A percentile compares a stretch with the other conserved stretches of the same genome.
These are phyloP conservation scores for Amblyopsis rosae DNA, from an alignment of 2,113 vertebrate species.

Conservation along the genomic window DNA sequence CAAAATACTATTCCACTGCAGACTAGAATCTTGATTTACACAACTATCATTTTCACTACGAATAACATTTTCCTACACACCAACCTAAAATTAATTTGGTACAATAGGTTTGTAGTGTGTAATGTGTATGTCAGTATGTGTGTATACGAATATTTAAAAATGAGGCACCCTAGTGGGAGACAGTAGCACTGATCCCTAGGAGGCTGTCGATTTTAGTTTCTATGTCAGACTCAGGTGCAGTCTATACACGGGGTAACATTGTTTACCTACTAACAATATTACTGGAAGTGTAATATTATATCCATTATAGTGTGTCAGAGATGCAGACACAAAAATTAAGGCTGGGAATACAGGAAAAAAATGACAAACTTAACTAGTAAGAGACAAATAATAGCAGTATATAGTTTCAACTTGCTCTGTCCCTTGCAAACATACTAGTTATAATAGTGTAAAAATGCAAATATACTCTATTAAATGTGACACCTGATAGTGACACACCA, in stretches of 20 bases:
- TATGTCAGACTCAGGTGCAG: too few relatives aligned
- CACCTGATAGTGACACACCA: slow-evolving; percentile 34
- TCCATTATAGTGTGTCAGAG: slow-evolving; percentile 43
- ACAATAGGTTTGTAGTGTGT: too few relatives aligned
- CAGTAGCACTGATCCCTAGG: neutral
- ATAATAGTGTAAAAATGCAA: slow-evolving; percentile 13
- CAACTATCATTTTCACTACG: slow-evolving; percentile 11
- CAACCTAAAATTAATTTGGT: too few relatives aligned
- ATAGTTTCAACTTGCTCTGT: neutral
- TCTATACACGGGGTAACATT: too few relatives aligned
- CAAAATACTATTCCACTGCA: neutral
- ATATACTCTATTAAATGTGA: neutral
- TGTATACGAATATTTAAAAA: too few relatives aligned
- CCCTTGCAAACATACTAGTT: neutral
- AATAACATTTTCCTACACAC: neutral
- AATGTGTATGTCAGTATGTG: too few relatives aligned
- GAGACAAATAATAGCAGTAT: slow-evolving; percentile 22
- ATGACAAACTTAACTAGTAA: slow-evolving; percentile 12
- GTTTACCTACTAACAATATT: too few relatives aligned
- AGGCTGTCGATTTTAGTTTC: slow-evolving; percentile 3
- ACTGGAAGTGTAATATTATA: slow-evolving; percentile 13
- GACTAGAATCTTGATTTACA: slow-evolving; percentile 3
- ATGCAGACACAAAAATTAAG: slow-evolving; percentile 24
- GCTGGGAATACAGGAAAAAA: slow-evolving; percentile 15
- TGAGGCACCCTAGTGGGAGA: neutral